Evolutionary conservation across 2,888 invertebrate species (phyloP), one percentile per base, ranked within the genome.

Genomic region (Chalcis sispes): DNA sequence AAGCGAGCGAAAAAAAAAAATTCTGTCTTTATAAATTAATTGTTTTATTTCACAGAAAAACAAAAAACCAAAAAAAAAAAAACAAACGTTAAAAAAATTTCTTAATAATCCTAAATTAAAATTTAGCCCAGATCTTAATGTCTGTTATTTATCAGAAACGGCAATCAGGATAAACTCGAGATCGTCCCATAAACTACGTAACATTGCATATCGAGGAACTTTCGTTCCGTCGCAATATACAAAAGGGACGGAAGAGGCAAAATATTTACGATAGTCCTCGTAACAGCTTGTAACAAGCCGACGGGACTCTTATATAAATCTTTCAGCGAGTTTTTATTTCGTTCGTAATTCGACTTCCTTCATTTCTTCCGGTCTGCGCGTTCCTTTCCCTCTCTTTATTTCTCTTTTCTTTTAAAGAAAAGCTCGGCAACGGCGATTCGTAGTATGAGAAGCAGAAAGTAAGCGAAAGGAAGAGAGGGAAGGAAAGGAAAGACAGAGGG

Each of bases 281-380:
- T 42, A 56, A 67, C 71, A 52, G 52, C 52, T 66, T 61, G 73
- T 61, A 64, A 65, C 50, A 65, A 48, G 56, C 32, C 58, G 27
- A 42, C 20, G 29, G 13, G 2, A 23, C 29, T 15, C 25, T 67
- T 54, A 61, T n/a, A 42, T 58, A 75, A 70, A 75, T 70, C 70
- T 58, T 27, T 36, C 25, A 15, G 48, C 58, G 27, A 69, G 25
- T 65, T 71, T 69, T 75, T 75, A 71, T 75, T n/a, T n/a, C n/a
- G n/a, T n/a, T 65, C 52, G 72, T 67, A 72, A 76, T 76, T 71
- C 61, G 72, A 72, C 66, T 76, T 72, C 8, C 48, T n/a, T 62
- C 54, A 54, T 72, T 72, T 72, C 66, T 61, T 67, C 76, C 61
- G 52, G 52, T 18, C 7, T 46, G 32, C n/a, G n/a, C 42, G 56